Evolutionary conservation across 2,797 vertebrate genomes (phyloP), one percentile per base, ranked within the genome.

Genomic region (Rhabdomys pumilio): DNA sequence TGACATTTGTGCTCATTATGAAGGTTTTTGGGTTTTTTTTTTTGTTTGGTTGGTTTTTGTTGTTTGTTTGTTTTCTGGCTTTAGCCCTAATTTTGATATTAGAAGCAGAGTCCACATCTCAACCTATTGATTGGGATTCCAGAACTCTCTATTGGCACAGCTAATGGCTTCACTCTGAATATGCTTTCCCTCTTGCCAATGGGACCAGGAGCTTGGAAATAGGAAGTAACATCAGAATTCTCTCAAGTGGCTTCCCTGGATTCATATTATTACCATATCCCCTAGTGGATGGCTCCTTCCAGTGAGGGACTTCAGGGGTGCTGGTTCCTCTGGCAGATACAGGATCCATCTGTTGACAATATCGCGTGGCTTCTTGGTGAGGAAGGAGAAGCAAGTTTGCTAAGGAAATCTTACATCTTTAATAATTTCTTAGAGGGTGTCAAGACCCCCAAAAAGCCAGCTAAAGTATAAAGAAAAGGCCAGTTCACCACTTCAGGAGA

Each of bases 191-290:
- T 85, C 47, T 38, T 24, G 86, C 15, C 26, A 44, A 72, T 29
- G 47, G 65, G 61, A 76, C 82, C 6, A 69, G 34, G 55, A 63
- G 24, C 50, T 89, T 41, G 44, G 69, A 41, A 69, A 86, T 34
- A 53, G 29, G 38, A 84, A 79, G 15, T 31, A n/a, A 44, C 55
- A 0, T 0, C 0, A 13, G 44, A 61, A 34, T 2, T 59, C 26
- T 73, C 82, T 72, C 75, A 31, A 65, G 9, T 0, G 12, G 14
- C 89, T 86, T 69, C 77, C 90, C 50, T 38, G 0, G 3, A 31
- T 69, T 73, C 10, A 0, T 0, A 96, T 77, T 44, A 92, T 61
- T 5, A 57, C 57, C 14, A 11, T 72, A 22, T 59, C 89, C 89
- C 90, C 94, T 59, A 61, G 4, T 2, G 26, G 20, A 0, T 6